These are phyloP conservation scores for Egretta garzetta DNA, from an alignment of 2,113 vertebrate species.

Conservation along the genomic window DNA sequence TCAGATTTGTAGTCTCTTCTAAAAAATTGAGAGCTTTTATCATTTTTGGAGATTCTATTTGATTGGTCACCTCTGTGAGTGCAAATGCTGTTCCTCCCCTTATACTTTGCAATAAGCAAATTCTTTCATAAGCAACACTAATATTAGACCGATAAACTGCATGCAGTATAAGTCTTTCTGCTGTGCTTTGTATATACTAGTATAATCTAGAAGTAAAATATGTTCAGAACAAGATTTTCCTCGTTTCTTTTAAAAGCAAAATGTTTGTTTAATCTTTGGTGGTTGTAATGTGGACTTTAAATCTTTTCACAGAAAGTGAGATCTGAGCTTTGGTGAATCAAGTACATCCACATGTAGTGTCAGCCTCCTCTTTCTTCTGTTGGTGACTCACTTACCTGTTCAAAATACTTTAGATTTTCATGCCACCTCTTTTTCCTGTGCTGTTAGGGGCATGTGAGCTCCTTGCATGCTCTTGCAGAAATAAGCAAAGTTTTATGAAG, in stretches of 20 bases:
- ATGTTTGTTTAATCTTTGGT: neutral
- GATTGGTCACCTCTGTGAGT: neutral
- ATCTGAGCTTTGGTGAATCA: neutral
- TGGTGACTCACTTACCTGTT: neutral
- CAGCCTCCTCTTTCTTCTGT: neutral
- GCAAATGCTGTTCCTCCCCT: neutral
- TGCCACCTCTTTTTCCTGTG: neutral
- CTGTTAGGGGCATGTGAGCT: neutral
- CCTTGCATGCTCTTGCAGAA: neutral
- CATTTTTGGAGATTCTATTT: neutral
- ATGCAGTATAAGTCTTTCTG: neutral
- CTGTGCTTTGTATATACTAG: neutral
- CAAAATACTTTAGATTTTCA: neutral
- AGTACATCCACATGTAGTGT: rapidly evolving
- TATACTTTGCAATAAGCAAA: neutral
- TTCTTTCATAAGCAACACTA: neutral
- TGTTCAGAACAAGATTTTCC: neutral
- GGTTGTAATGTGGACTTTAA: neutral
- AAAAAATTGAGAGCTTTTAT: neutral
- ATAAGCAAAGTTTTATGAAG: neutral
- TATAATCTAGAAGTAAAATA: neutral
- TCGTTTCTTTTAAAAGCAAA: neutral
- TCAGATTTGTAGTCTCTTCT: neutral
- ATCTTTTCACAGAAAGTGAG: neutral
- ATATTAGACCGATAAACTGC: neutral